Percentiles rank a stretch among this genome's conserved stretches.
Evolutionary conservation across 2,888 invertebrate genomes (phyloP).

Genomic region (Mystacides longicornis): DNA sequence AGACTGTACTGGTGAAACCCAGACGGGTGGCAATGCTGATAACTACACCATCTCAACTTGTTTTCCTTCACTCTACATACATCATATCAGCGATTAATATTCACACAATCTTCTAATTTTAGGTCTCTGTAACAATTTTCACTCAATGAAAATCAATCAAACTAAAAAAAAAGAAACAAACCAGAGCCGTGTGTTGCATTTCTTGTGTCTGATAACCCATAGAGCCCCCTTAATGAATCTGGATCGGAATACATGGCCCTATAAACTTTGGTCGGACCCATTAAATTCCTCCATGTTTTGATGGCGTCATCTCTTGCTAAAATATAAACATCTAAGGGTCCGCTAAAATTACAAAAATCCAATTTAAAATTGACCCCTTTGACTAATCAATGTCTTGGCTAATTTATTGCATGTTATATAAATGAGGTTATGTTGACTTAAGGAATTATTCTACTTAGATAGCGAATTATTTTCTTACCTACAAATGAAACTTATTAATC

Average conservation of each 20-base stretch:
- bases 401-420: not conserved
- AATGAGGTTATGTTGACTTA: not conserved
- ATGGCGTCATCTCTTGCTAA: slow-evolving; percentile 72
- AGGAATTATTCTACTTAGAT: not conserved
- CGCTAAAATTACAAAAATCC: slow-evolving; percentile 55
- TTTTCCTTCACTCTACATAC: too few species aligned
- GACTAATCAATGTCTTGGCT: not conserved
- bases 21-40: too few species aligned
- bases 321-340: slow-evolving; percentile 73
- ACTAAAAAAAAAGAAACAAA: slow-evolving; percentile 31
- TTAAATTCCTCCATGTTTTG: slow-evolving; percentile 67
- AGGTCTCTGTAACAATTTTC: too few species aligned
- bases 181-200: slow-evolving; percentile 94
- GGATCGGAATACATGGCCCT: slow-evolving; percentile 74
- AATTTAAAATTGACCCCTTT: too few species aligned
- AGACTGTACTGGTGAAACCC: too few species aligned
- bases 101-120: too few species aligned
- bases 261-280: slow-evolving; percentile 88
- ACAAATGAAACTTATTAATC: slow-evolving; percentile 73
- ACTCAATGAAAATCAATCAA: slow-evolving; percentile 4
- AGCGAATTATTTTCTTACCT: slow-evolving; percentile 43
- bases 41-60: too few species aligned
- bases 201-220: slow-evolving; percentile 88
- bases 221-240: slow-evolving; percentile 69
- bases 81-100: too few species aligned